Conservation (phyloP, 1,140 invertebrate genomes). For the Drosophila arawakana region DNA sequence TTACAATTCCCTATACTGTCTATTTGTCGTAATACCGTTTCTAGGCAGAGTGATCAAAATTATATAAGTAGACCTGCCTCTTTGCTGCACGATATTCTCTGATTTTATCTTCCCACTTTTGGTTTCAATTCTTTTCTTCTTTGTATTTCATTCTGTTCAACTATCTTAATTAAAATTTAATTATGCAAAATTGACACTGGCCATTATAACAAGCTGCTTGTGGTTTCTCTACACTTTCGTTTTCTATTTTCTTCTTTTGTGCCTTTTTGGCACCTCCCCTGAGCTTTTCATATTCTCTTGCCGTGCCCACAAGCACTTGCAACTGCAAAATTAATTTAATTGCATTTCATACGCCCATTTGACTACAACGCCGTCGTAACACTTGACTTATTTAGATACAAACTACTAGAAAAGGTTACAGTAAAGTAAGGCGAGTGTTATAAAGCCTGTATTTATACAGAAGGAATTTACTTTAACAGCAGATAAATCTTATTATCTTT, state of each 20-base stretch:
- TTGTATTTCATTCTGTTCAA: conserved; percentile 12
- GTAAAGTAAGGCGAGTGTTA: too few species aligned
- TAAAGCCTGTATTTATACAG: too few species aligned
- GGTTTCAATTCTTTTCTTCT: conserved; percentile 1
- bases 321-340: conserved; percentile 81
- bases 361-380: conserved; percentile 69
- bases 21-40: too few species aligned
- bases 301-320: conserved; percentile 43
- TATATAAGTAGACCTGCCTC: too few species aligned
- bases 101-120: neutral
- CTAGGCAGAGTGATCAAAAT: too few species aligned
- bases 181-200: conserved; percentile 78
- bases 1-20: too few species aligned
- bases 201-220: conserved; percentile 69
- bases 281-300: conserved; percentile 26
- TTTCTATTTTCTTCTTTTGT: neutral
- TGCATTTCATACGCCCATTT: conserved; percentile 82
- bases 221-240: neutral
- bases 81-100: neutral
- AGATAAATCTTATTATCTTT: too few species aligned
- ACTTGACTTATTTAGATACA: conserved; percentile 76
- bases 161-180: conserved; percentile 77
- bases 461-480: too few species aligned
- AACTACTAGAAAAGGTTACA: neutral
- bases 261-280: neutral